Evolutionary conservation across 1,140 invertebrate species (phyloP).

Genomic region (Brachionus paranguensis): DNA sequence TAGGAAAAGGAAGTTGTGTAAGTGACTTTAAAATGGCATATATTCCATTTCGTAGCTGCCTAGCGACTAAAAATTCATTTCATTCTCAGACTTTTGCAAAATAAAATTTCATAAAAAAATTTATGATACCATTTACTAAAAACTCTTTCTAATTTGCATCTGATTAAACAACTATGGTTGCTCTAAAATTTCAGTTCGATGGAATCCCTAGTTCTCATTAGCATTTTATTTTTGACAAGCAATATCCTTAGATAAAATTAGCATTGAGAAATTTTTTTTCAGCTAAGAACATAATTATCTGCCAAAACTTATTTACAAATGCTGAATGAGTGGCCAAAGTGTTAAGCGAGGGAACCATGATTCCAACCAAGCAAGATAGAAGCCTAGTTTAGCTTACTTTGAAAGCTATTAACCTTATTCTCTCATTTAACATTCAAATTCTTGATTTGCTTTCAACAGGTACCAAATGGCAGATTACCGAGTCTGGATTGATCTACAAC

Average conservation of each 20-base stretch:
- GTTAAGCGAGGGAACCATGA: not conserved
- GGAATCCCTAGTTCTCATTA: not conserved
- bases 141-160: not conserved
- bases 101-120: not conserved
- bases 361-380: not conserved
- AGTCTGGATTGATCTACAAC: not conserved
- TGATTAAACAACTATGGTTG: not conserved
- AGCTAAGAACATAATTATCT: not conserved
- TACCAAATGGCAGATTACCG: not conserved
- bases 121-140: not conserved
- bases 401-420: not conserved
- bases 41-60: not conserved
- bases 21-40: not conserved
- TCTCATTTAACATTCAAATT: not conserved
- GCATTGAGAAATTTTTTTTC: not conserved
- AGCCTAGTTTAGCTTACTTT: not conserved
- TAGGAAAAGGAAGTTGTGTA: not conserved
- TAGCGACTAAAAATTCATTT: not conserved
- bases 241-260: not conserved
- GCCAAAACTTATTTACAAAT: not conserved
- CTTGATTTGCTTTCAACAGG: not conserved
- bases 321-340: not conserved
- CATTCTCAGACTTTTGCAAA: not conserved
- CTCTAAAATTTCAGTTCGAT: not conserved
- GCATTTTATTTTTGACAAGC: constrained; percentile 3